These are phyloP conservation scores for Acanthococcus lagerstroemiae DNA, from an alignment of 2,888 invertebrate genomes.

Conservation along the genomic window DNA sequence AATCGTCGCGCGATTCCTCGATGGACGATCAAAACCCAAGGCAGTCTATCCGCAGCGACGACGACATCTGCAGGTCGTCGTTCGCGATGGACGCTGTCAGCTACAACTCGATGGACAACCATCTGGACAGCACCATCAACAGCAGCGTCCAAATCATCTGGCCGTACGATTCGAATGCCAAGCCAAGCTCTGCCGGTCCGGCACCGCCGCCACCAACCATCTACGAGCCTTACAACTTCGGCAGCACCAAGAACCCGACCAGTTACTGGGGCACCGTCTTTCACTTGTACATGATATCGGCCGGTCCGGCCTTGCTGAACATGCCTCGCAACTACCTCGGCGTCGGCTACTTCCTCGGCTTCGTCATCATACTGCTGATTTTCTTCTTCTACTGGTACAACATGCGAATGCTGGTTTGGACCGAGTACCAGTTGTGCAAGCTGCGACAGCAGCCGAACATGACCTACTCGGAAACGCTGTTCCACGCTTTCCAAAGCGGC, in stretches of 20 bases:
- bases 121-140: not conserved
- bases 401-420: not conserved
- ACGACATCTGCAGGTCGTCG: not conserved
- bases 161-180: not conserved
- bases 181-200: not conserved
- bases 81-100: not conserved
- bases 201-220: not conserved
- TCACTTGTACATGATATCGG: not conserved
- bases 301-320: not conserved
- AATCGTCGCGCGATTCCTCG: conserved; percentile 2
- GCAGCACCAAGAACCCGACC: not conserved
- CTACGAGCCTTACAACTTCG: not conserved
- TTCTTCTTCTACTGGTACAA: conserved; percentile 5
- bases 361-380: not conserved
- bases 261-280: not conserved
- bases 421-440: conserved; percentile 8
- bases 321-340: not conserved
- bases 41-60: not conserved
- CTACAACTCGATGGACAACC: too few relatives aligned
- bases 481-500: not conserved
- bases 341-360: not conserved
- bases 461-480: conserved; percentile 11
- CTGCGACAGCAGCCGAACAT: not conserved
- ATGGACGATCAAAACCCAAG: not conserved
- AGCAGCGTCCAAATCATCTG: too few relatives aligned